Evolutionary conservation across 2,113 vertebrate genomes (phyloP), one percentile per base, ranked within the genome.

Genomic region (Tricholaema leucomelas): DNA sequence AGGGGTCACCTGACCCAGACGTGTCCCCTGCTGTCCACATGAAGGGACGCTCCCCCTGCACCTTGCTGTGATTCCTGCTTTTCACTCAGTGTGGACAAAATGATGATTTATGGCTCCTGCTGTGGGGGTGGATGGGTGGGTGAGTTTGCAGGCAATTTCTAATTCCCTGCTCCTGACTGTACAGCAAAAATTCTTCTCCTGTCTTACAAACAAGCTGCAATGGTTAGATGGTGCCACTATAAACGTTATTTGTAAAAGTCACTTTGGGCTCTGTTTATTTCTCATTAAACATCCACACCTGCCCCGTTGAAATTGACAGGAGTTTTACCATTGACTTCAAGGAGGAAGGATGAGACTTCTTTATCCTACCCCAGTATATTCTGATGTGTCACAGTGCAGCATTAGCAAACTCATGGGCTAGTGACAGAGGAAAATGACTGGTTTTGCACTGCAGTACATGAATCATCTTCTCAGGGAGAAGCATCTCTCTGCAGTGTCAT

Each of bases 1-100:
- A 94, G 92, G 91, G 97, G 96, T 96, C 90, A 92, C 67, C 56
- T 96, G 95, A 96, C 95, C 91, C 84, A 94, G 81, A 95, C 69
- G 38, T 85, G 77, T 95, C 90, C 91, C 95, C 92, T 95, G 94
- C 96, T 97, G 95, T 92, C 95, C 94, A 74, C 91, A 81, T 96
- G 94, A 96, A 97, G 97, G 96, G 93, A 84, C 23, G 76, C 95
- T 95, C 85, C 89, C 85, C 87, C 85, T 33, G 76, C 59, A 84
- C 83, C 94, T 95, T 79, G 79, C 87, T 94, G 86, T 16, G 59
- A 96, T 94, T 87, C 75, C 89, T 87, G 86, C 81, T 93, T 95
- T 93, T 93, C 13, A 46, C 90, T 95, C 73, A 20, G 64, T 87
- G 89, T 88, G 93, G 90, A 95, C 93, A 79, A 86, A 94, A 94